These are phyloP conservation scores for Phylloscopus whistleri DNA, from an alignment of 2,113 vertebrate species.

Conservation along the genomic window DNA sequence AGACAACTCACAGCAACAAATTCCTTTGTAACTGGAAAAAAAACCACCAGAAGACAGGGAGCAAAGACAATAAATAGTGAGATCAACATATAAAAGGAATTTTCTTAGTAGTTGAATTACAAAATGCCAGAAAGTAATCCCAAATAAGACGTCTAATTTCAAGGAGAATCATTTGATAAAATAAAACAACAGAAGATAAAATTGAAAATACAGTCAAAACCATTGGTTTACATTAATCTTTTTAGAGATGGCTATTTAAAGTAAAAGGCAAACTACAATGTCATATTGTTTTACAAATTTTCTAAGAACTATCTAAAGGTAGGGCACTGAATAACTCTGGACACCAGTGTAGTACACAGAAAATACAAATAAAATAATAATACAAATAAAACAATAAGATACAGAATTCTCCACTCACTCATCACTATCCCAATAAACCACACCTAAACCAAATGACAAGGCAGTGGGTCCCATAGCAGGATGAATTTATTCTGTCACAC, in stretches of 20 bases:
- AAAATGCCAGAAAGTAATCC: not conserved
- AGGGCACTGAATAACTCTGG: not conserved
- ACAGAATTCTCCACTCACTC: not conserved
- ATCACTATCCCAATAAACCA: not conserved
- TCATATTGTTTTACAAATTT: not conserved
- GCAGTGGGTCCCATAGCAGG: not conserved
- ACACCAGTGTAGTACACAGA: not conserved
- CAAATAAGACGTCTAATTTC: not conserved
- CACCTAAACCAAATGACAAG: not conserved
- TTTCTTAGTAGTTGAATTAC: not conserved
- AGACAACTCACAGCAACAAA: not conserved
- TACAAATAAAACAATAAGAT: not conserved
- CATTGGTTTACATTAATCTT: not conserved
- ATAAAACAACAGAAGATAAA: not conserved
- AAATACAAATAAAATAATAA: not conserved
- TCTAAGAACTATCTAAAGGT: not conserved
- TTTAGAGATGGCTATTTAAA: not conserved
- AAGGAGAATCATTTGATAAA: not conserved
- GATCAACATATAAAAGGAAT: not conserved
- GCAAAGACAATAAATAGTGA: not conserved
- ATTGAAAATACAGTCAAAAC: not conserved
- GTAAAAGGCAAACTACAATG: not conserved
- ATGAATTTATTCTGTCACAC: not conserved
- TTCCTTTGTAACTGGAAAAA: not conserved
- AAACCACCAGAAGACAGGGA: not conserved